Base-by-base conservation (phyloP, 2,888 invertebrate genomes). In the Elmis aenea region DNA sequence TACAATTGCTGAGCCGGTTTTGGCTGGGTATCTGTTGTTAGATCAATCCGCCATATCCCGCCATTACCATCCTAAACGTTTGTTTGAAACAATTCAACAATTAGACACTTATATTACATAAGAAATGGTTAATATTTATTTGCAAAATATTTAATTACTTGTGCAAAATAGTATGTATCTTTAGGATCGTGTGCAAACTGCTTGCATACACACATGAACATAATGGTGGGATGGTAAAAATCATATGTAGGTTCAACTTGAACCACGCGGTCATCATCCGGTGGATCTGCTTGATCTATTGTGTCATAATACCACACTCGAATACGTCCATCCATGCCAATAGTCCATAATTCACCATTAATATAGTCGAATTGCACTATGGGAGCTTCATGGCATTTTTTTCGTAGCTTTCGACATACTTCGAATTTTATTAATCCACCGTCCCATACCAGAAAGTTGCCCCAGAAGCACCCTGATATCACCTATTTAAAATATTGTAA, bases 371-470 rank as follows among this genome's bases (percentile, higher is more conserved):
- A 74, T 57, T 81, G 81, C n/a, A 75, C 71, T 28, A 94, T 82
- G 5, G 85, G 79, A 11, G 78, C 84, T 2, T 69, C 64, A 57
- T 94, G 94, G 56, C 92, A 91, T 0, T 76, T 69, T 58, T 79
- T 81, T 12, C 81, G 72, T 27, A 79, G 78, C 45, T 81, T 81
- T 40, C 82, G 74, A 5, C 80, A 79, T 0, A 91, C 79, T 72
- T 91, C 88, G 18, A 90, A 68, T 64, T 90, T 90, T 6, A 94
- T 92, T 1, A 90, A 70, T 1, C 88, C 89, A 26, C 81, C 89
- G 55, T 93, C 90, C 94, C 94, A 94, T 1, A 94, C 73, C 22
- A 94, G 68, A 58, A 94, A 79, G 62, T 93, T 93, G 0, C 94
- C 94, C 91, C 91, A 92, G 54, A 85, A 83, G 52, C 84, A 84